Evolutionary conservation across 2,113 vertebrate species (phyloP), one percentile per base, ranked within the genome.

Genomic region (Hippocampus barbouri): DNA sequence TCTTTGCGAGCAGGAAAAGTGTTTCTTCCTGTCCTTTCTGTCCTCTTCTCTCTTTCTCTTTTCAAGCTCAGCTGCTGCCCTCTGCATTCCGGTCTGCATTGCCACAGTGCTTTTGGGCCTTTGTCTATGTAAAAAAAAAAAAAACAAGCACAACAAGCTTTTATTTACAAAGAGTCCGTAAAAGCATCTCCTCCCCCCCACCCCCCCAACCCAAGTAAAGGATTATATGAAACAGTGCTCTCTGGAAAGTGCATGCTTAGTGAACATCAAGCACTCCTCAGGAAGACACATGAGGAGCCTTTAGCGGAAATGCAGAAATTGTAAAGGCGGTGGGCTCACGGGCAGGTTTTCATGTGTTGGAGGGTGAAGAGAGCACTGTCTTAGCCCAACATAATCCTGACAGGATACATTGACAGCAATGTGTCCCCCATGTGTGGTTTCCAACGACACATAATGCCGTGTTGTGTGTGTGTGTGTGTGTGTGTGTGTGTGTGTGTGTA

Each of bases 211-310:
- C 78, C 16, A 60, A 60, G 34, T 16, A 59, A 59, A 89, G 91
- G 91, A 93, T 93, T 93, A 93, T 93, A 84, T 88, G 73, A 89
- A 87, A 88, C 91, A 93, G 92, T 92, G 93, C 92, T 93, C 91
- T 93, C 92, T 90, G 84, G 80, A 79, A 76, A 82, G 30, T 70
- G 70, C 68, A 74, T 77, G 74, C 60, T 63, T 63, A 12, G 38
- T 15, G 40, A 41, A 40, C 20, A 40, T 38, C 9, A n/a, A 15
- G 21, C 27, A 34, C 59, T 61, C 59, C 59, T 38, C 59, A 60
- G 27, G 14, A 30, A 60, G 59, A 60, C 14, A 60, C 59, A 61
- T 61, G 59, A 61, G 59, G 59, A 18, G 59, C 59, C 59, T 34
- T 18, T 8, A 61, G 59, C 7, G 59, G 59, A 61, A 61, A 61